Evolutionary conservation across 2,113 vertebrate species (phyloP).

Genomic region (Forbesichthys agassizii): DNA sequence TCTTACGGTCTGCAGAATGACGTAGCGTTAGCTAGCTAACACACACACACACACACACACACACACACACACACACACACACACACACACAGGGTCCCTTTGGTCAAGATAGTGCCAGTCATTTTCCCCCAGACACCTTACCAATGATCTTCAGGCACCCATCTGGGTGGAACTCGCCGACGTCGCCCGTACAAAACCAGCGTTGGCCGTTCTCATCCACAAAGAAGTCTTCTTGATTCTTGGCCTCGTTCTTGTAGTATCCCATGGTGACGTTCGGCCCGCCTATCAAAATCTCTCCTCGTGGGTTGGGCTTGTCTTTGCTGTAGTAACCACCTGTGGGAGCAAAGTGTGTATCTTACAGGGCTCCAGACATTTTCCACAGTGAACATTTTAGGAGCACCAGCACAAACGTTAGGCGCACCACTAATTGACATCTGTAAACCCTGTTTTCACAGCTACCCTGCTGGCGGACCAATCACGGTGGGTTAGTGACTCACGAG

Average conservation of each 20-base stretch:
- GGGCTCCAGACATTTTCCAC: too few relatives aligned
- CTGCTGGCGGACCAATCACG: too few relatives aligned
- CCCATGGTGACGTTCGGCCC: slow-evolving; percentile 93
- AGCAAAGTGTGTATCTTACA: not conserved
- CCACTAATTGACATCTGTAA: too few relatives aligned
- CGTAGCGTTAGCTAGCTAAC: not conserved
- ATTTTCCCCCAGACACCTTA: slow-evolving; percentile 60
- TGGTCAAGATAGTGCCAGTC: not conserved
- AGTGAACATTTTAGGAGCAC: too few relatives aligned
- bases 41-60: not conserved
- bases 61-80: too few relatives aligned
- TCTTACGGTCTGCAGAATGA: slow-evolving; percentile 86
- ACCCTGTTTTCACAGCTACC: too few relatives aligned
- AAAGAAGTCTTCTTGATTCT: slow-evolving; percentile 86
- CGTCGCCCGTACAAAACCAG: slow-evolving; percentile 97
- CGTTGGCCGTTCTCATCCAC: slow-evolving; percentile 87
- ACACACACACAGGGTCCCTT: not conserved
- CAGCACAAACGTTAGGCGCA: too few relatives aligned
- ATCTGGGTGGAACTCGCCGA: slow-evolving; percentile 91
- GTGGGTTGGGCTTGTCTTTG: slow-evolving; percentile 89
- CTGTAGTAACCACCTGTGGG: slow-evolving; percentile 89
- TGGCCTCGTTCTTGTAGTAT: slow-evolving; percentile 90
- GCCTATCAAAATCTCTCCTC: slow-evolving; percentile 94
- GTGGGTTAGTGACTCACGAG: too few relatives aligned
- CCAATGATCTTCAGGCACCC: slow-evolving; percentile 98